A percentile compares a stretch with the other conserved stretches of the same genome.
Evolutionary conservation across 2,797 vertebrate species (phyloP).

Genomic region (Cossypha dichroa): DNA sequence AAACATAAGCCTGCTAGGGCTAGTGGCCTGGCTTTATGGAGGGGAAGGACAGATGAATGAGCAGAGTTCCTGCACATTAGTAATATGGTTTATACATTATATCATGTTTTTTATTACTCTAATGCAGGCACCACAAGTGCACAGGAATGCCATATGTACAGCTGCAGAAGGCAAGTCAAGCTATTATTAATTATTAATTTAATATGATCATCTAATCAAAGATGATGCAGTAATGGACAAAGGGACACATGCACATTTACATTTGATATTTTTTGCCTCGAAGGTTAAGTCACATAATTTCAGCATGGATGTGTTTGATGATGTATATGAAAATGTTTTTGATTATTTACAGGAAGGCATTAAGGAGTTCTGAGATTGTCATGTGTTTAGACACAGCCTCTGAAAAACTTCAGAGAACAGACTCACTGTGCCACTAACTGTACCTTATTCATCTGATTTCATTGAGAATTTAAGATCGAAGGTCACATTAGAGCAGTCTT

Average conservation of each 20-base stretch:
- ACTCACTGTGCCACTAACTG: fast-evolving
- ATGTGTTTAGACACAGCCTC: not conserved
- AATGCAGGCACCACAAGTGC: not conserved
- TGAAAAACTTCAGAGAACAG: not conserved
- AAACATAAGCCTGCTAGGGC: not conserved
- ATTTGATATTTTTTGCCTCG: not conserved
- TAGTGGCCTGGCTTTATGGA: not conserved
- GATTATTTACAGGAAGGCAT: not conserved
- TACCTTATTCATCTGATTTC: not conserved
- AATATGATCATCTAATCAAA: not conserved
- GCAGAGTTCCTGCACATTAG: not conserved
- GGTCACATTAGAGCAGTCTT: not conserved
- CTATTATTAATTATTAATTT: not conserved
- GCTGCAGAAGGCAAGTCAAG: not conserved
- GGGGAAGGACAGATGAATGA: not conserved
- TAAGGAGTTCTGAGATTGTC: not conserved
- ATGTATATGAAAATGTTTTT: not conserved
- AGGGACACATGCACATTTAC: not conserved
- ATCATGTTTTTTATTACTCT: not conserved
- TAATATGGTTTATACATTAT: not conserved
- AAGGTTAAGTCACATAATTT: not conserved
- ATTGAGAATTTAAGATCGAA: conserved; percentile 14
- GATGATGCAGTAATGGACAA: not conserved
- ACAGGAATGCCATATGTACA: not conserved
- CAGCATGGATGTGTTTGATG: not conserved